Conservation (phyloP, 2,797 vertebrate species). For the Lycodopsis pacificus region DNA sequence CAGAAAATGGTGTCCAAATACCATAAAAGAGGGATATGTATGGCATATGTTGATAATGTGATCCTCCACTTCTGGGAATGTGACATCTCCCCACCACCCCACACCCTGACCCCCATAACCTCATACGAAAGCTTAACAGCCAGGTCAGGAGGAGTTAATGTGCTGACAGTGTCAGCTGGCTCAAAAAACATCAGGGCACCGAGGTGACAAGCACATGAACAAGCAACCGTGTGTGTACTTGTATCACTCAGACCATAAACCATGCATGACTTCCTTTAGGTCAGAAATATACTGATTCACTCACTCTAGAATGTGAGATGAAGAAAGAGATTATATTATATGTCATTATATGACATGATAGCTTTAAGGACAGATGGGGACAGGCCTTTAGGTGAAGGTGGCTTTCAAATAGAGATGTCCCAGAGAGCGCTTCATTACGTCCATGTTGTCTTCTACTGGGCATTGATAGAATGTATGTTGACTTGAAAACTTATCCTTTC, state of each 20-base stretch:
- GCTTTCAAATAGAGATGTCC: slow-evolving; percentile 40
- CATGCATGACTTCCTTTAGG: background rate
- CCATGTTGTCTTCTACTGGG: slow-evolving; percentile 18
- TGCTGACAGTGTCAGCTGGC: slow-evolving; percentile 32
- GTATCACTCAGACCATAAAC: background rate
- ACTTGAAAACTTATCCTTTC: slow-evolving; percentile 41
- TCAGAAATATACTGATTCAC: slow-evolving; percentile 5
- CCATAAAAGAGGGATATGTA: slow-evolving; percentile 12
- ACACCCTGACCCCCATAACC: slow-evolving; percentile 34
- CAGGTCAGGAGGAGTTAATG: slow-evolving; percentile 52
- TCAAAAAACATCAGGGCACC: slow-evolving; percentile 23
- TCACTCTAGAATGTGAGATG: slow-evolving; percentile 21
- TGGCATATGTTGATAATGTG: slow-evolving; percentile 34
- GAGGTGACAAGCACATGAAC: slow-evolving; percentile 14
- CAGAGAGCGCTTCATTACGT: slow-evolving; percentile 53
- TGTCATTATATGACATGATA: too few species aligned
- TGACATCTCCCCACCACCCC: slow-evolving; percentile 1
- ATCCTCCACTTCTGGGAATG: slow-evolving; percentile 28
- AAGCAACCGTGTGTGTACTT: background rate
- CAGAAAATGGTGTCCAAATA: slow-evolving; percentile 26
- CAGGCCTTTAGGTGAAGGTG: slow-evolving; percentile 37
- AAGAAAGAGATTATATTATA: slow-evolving; percentile 21
- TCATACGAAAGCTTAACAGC: slow-evolving; percentile 32
- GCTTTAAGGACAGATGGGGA: slow-evolving; percentile 28
- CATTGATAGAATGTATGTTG: slow-evolving; percentile 40